Conservation (phyloP, 2,113 vertebrate genomes). For the Solea solea region DNA sequence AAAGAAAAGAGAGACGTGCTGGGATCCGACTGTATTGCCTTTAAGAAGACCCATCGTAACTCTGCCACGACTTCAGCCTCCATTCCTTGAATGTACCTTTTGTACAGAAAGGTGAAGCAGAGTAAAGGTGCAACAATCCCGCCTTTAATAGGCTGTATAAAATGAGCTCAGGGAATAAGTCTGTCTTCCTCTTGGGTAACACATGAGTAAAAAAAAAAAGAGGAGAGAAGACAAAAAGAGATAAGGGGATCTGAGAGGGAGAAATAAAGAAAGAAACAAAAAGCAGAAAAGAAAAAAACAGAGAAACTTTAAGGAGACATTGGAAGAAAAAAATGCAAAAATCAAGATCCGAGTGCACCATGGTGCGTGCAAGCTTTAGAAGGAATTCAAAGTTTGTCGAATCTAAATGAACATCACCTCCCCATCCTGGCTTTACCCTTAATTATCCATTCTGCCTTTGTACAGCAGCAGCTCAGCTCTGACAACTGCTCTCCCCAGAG, state of each 20-base stretch:
- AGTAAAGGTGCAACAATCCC: not conserved
- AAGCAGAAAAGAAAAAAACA: constrained; percentile 9
- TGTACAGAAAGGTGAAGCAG: not conserved
- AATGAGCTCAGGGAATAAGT: not conserved
- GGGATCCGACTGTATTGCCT: no score
- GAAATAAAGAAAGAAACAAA: constrained; percentile 8
- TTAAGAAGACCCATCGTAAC: no score
- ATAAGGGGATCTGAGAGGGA: constrained; percentile 13
- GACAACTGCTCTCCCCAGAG: constrained; percentile 78
- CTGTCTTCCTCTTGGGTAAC: not conserved
- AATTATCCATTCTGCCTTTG: constrained; percentile 82
- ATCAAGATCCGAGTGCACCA: constrained; percentile 52
- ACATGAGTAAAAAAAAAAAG: constrained; percentile 14
- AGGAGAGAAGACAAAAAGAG: constrained; percentile 17
- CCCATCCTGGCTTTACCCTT: constrained; percentile 65
- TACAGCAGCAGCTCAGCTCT: constrained; percentile 73
- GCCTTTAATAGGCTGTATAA: not conserved
- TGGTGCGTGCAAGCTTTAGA: constrained; percentile 39
- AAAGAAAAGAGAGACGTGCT: no score
- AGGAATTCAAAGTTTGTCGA: constrained; percentile 69
- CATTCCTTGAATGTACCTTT: not conserved
- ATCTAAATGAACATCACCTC: constrained; percentile 75
- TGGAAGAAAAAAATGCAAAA: constrained; percentile 65
- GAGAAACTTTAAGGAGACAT: constrained; percentile 26
- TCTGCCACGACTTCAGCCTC: no score